A percentile compares a stretch with the other conserved stretches of the same genome.
Conservation (phyloP, 1,140 invertebrate genomes). For the Watersipora subatra region DNA sequence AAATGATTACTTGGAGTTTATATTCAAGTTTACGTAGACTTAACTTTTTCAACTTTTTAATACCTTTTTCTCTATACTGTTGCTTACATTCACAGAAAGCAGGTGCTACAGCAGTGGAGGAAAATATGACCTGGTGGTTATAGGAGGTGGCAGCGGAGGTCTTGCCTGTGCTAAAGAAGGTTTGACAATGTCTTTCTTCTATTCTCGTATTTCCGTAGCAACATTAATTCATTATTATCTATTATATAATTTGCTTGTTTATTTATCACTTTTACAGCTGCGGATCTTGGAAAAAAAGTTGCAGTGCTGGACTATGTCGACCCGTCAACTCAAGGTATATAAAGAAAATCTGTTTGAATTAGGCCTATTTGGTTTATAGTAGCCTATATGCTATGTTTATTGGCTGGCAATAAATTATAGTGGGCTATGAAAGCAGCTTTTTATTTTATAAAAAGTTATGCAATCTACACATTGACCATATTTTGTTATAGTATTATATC, state of each 20-base stretch:
- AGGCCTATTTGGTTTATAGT: background rate
- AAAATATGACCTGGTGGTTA: slow-evolving; percentile 72
- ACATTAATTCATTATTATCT: background rate
- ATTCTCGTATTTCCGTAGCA: background rate
- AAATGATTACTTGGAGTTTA: too few relatives aligned
- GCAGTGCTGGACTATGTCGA: slow-evolving; percentile 79
- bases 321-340: slow-evolving; percentile 54
- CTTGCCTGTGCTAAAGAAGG: slow-evolving; percentile 67
- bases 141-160: slow-evolving; percentile 86
- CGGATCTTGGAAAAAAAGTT: slow-evolving; percentile 68
- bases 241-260: background rate
- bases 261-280: slow-evolving; percentile 42
- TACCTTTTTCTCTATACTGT: too few relatives aligned
- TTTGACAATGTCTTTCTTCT: slow-evolving; percentile 26
- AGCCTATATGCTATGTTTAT: too few relatives aligned
- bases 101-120: too few relatives aligned
- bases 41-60: too few relatives aligned
- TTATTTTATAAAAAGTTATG: too few relatives aligned
- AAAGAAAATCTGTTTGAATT: background rate
- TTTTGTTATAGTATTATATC: too few relatives aligned
- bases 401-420: too few relatives aligned
- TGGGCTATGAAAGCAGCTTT: too few relatives aligned
- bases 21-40: too few relatives aligned
- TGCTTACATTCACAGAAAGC: too few relatives aligned
- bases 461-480: too few relatives aligned